phyloP scores from a whole-genome alignment of 2,113 vertebrate species.

The Ailuropoda melanoleuca region DNA sequence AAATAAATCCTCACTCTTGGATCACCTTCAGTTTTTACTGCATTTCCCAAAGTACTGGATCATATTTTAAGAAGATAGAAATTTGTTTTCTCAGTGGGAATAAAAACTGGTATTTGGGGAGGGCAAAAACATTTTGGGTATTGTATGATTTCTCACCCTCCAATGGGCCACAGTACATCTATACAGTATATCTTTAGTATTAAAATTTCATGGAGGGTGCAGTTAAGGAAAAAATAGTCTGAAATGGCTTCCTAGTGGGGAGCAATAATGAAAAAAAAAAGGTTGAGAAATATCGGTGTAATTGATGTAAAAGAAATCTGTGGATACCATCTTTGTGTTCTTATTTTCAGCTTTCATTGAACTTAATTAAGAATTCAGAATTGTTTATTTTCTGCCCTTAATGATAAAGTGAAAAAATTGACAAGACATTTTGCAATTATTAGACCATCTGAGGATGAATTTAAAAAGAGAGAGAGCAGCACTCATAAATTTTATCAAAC shows the following conservation, averaged over 20 bases:
- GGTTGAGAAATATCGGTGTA: not conserved
- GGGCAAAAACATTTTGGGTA: not conserved
- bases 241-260: not conserved
- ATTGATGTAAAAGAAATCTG: not conserved
- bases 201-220: not conserved
- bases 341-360: not conserved
- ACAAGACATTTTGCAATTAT: not conserved
- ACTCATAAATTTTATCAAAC: not conserved
- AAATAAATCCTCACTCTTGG: not conserved
- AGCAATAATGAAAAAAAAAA: not conserved
- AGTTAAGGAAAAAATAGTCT: not conserved
- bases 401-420: not conserved
- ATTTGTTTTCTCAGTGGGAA: not conserved
- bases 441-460: not conserved
- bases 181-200: not conserved
- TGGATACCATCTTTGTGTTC: not conserved
- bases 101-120: not conserved
- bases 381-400: not conserved
- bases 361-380: not conserved
- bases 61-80: conserved; percentile 6
- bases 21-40: not conserved
- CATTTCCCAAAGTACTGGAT: not conserved
- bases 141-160: not conserved
- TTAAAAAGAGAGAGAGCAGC: not conserved
- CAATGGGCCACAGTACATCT: not conserved